phyloP scores from a whole-genome alignment of 2,797 vertebrate genomes.

The Mormyrus proboscirostris region DNA sequence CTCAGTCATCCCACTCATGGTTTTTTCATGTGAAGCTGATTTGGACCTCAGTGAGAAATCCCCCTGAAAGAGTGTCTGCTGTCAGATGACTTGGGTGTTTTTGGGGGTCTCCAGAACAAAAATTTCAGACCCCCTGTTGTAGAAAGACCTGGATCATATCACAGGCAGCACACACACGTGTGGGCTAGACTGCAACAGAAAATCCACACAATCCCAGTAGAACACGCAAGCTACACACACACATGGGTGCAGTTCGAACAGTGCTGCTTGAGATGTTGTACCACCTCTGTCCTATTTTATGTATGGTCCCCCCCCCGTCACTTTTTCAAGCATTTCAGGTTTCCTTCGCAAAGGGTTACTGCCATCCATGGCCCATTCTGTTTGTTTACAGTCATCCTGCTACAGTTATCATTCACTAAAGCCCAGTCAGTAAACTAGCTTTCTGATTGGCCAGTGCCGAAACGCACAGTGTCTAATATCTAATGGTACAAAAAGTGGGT shows the following conservation, averaged over 20 bases:
- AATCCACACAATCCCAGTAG: neutral
- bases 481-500: neutral
- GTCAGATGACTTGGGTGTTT: neutral
- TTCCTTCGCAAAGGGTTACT: neutral
- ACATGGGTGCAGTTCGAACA: neutral
- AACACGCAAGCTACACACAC: neutral
- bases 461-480: neutral
- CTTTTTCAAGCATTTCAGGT: neutral
- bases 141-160: neutral
- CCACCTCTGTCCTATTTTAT: neutral
- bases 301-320: neutral
- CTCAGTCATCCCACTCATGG: no score
- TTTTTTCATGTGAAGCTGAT: neutral
- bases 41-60: neutral
- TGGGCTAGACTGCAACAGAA: neutral
- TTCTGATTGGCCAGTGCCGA: neutral
- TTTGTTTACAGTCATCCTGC: neutral
- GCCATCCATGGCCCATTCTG: neutral
- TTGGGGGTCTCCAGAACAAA: neutral
- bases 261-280: neutral
- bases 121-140: neutral
- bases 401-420: neutral
- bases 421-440: neutral
- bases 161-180: neutral
- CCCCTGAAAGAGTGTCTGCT: neutral